Percentiles rank a stretch among this genome's conserved stretches.
Evolutionary conservation across 1,140 invertebrate genomes (phyloP).

Genomic region (Vanessa atalanta): DNA sequence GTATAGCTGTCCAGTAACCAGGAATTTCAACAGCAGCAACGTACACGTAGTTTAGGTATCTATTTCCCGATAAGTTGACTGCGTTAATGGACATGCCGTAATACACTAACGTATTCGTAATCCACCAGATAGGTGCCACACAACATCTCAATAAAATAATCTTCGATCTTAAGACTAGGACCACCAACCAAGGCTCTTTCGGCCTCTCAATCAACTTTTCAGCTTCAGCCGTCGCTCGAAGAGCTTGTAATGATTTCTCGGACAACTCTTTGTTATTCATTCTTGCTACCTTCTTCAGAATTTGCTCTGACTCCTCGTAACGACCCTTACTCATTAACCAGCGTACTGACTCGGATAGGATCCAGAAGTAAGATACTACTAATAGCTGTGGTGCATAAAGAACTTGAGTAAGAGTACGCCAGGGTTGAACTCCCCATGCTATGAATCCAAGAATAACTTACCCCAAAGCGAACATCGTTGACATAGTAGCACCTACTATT

Average conservation of each 20-base stretch:
- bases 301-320: slow-evolving; percentile 82
- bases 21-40: slow-evolving; percentile 87
- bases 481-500: slow-evolving; percentile 85
- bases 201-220: slow-evolving; percentile 53
- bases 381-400: slow-evolving; percentile 86
- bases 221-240: slow-evolving; percentile 58
- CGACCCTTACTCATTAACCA: slow-evolving; percentile 87
- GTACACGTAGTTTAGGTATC: slow-evolving; percentile 86
- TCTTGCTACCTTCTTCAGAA: slow-evolving; percentile 83
- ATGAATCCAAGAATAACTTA: slow-evolving; percentile 85
- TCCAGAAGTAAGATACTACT: slow-evolving; percentile 84
- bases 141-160: slow-evolving; percentile 83
- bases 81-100: slow-evolving; percentile 92
- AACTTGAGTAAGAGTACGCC: slow-evolving; percentile 86
- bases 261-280: slow-evolving; percentile 84
- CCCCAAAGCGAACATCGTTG: slow-evolving; percentile 87
- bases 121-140: slow-evolving; percentile 87
- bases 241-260: slow-evolving; percentile 80
- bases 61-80: slow-evolving; percentile 85
- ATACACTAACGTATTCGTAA: slow-evolving; percentile 88
- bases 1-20: slow-evolving; percentile 82
- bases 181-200: slow-evolving; percentile 71
- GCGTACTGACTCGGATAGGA: slow-evolving; percentile 86
- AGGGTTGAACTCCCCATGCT: slow-evolving; percentile 86
- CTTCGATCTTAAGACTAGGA: slow-evolving; percentile 81